Conservation (phyloP, 2,797 vertebrate genomes). For the Epinephelus malabaricus region DNA sequence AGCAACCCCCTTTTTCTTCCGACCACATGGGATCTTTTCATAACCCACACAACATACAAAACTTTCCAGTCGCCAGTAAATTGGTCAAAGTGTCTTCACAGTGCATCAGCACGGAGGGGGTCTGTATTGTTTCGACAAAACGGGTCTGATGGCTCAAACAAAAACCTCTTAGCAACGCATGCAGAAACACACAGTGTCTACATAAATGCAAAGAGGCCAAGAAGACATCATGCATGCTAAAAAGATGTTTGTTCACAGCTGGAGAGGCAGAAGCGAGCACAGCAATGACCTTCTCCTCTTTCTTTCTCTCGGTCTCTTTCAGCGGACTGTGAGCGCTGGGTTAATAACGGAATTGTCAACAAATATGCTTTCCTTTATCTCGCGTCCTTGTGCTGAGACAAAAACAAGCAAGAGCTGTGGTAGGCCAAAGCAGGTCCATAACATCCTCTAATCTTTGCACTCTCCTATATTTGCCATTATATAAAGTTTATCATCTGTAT, state of each 20-base stretch:
- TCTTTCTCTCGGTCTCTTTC: constrained; percentile 23
- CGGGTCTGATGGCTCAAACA: background rate
- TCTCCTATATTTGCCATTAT: background rate
- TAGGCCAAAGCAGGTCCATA: background rate
- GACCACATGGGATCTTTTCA: constrained; percentile 79
- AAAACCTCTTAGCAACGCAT: background rate
- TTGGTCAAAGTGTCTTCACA: constrained; percentile 13
- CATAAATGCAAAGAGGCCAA: constrained; percentile 31
- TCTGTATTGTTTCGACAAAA: background rate
- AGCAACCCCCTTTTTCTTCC: constrained; percentile 72
- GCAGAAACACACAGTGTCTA: background rate
- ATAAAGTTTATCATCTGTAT: constrained; percentile 6
- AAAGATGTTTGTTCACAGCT: constrained; percentile 47
- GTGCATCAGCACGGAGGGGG: background rate
- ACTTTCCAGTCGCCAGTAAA: constrained; percentile 52
- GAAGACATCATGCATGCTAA: constrained; percentile 57
- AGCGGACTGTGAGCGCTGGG: constrained; percentile 9
- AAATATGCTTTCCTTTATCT: constrained; percentile 46
- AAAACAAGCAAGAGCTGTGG: background rate
- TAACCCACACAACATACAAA: constrained; percentile 71
- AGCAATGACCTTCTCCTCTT: constrained; percentile 31
- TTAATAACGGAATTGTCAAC: constrained; percentile 39
- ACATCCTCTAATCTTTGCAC: background rate
- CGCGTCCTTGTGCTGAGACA: constrained; percentile 43
- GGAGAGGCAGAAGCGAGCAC: constrained; percentile 24